These are phyloP conservation scores for Leptosomus discolor DNA, from an alignment of 2,113 vertebrate species.

Conservation along the genomic window DNA sequence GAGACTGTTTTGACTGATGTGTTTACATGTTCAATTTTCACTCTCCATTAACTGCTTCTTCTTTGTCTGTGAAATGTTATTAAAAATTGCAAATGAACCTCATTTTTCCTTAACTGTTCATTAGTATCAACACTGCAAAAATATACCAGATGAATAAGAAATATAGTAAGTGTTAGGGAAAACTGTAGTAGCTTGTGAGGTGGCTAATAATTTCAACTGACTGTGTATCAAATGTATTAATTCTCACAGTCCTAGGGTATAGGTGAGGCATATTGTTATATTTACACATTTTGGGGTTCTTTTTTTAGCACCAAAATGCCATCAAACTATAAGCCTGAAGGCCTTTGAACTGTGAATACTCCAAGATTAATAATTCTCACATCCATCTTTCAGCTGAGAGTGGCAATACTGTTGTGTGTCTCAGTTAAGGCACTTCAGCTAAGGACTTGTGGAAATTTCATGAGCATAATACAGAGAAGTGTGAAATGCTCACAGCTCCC, in stretches of 20 bases:
- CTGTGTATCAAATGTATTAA: rapidly evolving
- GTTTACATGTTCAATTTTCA: conserved; percentile 31
- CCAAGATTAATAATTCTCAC: neutral
- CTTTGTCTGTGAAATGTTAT: neutral
- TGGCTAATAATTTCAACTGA: neutral
- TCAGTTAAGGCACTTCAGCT: neutral
- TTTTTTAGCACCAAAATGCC: neutral
- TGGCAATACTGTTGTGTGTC: neutral
- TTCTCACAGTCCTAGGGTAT: neutral
- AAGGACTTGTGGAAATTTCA: neutral
- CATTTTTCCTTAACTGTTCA: neutral
- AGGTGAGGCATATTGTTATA: neutral
- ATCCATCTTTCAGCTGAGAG: neutral
- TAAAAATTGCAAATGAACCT: neutral
- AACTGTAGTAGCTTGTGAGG: neutral
- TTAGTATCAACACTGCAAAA: neutral
- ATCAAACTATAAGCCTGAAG: neutral
- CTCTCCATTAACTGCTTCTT: neutral
- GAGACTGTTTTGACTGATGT: conserved; percentile 16
- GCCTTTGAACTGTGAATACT: neutral
- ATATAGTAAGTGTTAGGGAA: neutral
- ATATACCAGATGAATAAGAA: neutral
- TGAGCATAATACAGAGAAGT: neutral
- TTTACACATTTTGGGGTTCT: neutral
- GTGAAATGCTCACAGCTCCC: neutral